Conservation (phyloP, 2,113 vertebrate species). For the Ageneiosus marmoratus region DNA sequence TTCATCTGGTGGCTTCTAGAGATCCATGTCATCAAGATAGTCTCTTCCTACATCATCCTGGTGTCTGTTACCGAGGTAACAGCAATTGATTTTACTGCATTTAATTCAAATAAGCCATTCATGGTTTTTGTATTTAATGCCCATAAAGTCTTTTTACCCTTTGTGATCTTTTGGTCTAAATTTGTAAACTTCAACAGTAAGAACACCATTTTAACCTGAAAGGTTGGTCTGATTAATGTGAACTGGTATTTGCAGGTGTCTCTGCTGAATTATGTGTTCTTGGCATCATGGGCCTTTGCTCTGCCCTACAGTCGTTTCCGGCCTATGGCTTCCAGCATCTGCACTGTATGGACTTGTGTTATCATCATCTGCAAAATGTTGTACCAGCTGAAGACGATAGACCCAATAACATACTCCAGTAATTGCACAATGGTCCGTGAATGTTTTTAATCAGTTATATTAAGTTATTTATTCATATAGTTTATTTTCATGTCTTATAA, state of each 20-base stretch:
- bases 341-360: slow-evolving; percentile 95
- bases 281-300: slow-evolving; percentile 94
- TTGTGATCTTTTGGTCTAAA: background rate
- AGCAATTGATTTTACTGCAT: background rate
- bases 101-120: background rate
- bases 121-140: background rate
- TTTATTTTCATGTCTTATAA: background rate
- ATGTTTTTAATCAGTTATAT: background rate
- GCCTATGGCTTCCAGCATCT: slow-evolving; percentile 87
- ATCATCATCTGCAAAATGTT: slow-evolving; percentile 98
- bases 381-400: slow-evolving; percentile 89
- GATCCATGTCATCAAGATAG: slow-evolving; percentile 95
- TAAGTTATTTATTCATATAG: background rate
- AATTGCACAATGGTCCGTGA: slow-evolving; percentile 81
- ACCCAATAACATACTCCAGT: slow-evolving; percentile 76
- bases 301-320: slow-evolving; percentile 91
- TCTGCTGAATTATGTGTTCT: slow-evolving; percentile 83
- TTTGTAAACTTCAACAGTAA: background rate
- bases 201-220: background rate
- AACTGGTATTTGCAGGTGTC: slow-evolving; percentile 81
- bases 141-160: background rate
- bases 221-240: background rate
- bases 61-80: slow-evolving; percentile 86
- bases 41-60: slow-evolving; percentile 91
- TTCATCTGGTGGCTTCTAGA: slow-evolving; percentile 97